phyloP scores from a whole-genome alignment of 1,140 invertebrate species.

The Trichoplusia ni region DNA sequence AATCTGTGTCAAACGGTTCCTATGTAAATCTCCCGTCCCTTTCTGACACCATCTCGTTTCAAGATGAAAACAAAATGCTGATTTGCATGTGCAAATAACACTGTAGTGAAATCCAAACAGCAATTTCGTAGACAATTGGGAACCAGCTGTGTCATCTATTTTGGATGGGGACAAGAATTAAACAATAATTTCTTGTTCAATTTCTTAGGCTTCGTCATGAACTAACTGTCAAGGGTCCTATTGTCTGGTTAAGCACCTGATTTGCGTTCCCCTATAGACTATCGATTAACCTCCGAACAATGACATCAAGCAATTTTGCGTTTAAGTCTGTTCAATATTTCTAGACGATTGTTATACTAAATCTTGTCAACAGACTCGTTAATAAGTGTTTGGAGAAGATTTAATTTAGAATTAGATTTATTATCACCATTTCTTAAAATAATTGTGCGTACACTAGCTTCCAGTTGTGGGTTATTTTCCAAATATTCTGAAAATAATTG shows the following conservation, averaged over 20 bases:
- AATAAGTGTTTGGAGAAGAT: no score
- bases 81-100: constrained; percentile 79
- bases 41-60: constrained; percentile 46
- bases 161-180: constrained; percentile 58
- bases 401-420: no score
- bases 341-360: no score
- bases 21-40: constrained; percentile 44
- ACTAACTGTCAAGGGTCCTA: constrained; percentile 17
- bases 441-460: no score
- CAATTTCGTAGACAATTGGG: constrained; percentile 73
- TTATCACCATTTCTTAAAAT: no score
- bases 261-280: background rate
- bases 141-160: constrained; percentile 62
- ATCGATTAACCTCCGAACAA: constrained; percentile 2
- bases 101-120: constrained; percentile 76
- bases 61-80: constrained; percentile 73
- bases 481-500: no score
- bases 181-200: constrained; percentile 70
- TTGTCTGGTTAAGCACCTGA: constrained; percentile 24
- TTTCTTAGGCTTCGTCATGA: constrained; percentile 36
- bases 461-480: no score
- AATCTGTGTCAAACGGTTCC: constrained; percentile 56
- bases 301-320: no score
- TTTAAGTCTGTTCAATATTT: no score
- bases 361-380: no score